Conservation (phyloP, 2,797 vertebrate species). For the Aphelocoma californica region DNA sequence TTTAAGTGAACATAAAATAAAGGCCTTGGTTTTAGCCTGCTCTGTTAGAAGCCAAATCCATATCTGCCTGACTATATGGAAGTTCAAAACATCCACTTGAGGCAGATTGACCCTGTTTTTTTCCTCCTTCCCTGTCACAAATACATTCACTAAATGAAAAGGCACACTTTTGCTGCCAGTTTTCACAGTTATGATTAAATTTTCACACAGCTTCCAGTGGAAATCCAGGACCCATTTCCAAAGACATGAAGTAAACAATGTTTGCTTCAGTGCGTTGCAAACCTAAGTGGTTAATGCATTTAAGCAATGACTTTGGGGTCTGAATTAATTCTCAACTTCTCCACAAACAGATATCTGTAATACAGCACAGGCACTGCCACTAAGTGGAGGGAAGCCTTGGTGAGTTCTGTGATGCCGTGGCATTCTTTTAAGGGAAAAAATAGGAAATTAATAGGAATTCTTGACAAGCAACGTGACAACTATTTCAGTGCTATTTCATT, state of each 20-base stretch:
- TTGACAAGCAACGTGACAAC: not conserved
- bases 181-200: slow-evolving; percentile 31
- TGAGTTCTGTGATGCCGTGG: not conserved
- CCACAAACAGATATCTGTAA: not conserved
- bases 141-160: not conserved
- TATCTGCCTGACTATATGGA: not conserved
- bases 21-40: not conserved
- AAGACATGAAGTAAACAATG: not conserved
- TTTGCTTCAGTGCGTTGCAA: not conserved
- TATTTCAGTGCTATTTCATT: not conserved
- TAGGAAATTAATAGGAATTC: not conserved
- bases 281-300: slow-evolving; percentile 19
- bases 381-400: not conserved
- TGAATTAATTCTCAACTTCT: not conserved
- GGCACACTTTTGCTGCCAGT: not conserved
- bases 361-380: not conserved
- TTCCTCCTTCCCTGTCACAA: not conserved
- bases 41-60: not conserved
- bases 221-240: not conserved
- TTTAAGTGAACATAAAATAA: not conserved
- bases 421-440: not conserved
- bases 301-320: not conserved
- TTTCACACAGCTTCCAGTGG: not conserved
- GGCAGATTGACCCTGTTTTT: not conserved
- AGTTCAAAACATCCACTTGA: not conserved